Evolutionary conservation across 1,140 invertebrate species (phyloP).

Genomic region (Brachionus angularis): DNA sequence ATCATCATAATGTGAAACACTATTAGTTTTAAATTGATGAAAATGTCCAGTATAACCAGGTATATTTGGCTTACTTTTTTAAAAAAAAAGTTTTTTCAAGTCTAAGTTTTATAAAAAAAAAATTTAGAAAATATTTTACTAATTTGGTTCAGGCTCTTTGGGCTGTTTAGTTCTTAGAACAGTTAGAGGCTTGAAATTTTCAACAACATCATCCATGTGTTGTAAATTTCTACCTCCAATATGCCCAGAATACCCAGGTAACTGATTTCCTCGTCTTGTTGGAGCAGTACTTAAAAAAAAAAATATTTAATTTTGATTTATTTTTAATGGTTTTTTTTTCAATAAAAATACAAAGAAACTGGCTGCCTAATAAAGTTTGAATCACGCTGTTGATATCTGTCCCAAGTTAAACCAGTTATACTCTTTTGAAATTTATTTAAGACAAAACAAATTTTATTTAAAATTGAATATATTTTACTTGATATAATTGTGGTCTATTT

Average conservation of each 20-base stretch:
- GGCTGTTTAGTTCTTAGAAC: constrained; percentile 30
- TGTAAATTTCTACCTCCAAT: not conserved
- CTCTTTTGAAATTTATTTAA: constrained; percentile 1
- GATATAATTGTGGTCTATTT: constrained; percentile 4
- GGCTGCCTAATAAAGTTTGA: not conserved
- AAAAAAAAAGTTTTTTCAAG: not conserved
- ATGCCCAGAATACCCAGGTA: constrained; percentile 40
- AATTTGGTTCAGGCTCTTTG: constrained; percentile 40
- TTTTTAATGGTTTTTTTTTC: no score
- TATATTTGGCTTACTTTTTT: constrained; percentile 32
- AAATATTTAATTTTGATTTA: not conserved
- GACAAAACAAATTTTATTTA: no score
- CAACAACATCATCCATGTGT: constrained; percentile 22
- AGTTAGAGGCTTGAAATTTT: constrained; percentile 21
- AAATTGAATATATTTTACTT: not conserved
- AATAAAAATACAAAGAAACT: constrained; percentile 13
- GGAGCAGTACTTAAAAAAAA: constrained; percentile 34
- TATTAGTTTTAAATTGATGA: constrained; percentile 26
- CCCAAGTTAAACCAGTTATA: constrained; percentile 31
- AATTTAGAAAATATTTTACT: no score
- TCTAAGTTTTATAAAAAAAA: not conserved
- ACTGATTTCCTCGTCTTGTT: not conserved
- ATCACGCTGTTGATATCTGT: constrained; percentile 16
- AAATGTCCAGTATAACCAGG: constrained; percentile 36
- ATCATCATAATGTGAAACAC: constrained; percentile 33